Conservation (phyloP, 2,888 invertebrate species). For the Sympetrum striolatum region DNA sequence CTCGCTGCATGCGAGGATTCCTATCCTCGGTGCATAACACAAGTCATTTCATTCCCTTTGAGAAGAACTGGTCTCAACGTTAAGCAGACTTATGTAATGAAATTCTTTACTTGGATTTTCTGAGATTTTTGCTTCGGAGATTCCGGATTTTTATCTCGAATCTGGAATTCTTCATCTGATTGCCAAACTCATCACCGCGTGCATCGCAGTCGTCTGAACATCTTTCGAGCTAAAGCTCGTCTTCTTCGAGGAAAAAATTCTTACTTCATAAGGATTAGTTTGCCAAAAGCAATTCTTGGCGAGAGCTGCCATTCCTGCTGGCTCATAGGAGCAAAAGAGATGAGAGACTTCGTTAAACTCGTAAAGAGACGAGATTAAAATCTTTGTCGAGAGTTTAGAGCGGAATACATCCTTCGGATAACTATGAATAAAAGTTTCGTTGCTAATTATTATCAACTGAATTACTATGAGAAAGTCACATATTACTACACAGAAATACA, state of each 20-base stretch:
- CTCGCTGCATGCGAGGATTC: neutral
- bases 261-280: neutral
- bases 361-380: too few relatives aligned
- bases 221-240: neutral
- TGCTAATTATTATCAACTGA: too few relatives aligned
- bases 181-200: neutral
- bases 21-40: neutral
- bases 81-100: neutral
- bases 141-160: neutral
- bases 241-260: neutral
- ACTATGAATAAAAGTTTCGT: too few relatives aligned
- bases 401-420: too few relatives aligned
- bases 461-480: too few relatives aligned
- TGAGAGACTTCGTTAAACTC: too few relatives aligned
- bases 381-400: too few relatives aligned
- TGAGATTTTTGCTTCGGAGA: neutral
- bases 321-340: neutral
- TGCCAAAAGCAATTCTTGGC: conserved; percentile 12
- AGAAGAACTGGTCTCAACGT: neutral
- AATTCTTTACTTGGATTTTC: neutral
- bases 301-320: neutral
- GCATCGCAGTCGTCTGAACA: neutral
- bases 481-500: too few relatives aligned
- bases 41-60: neutral
- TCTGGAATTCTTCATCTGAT: neutral